Evolutionary conservation across 2,797 vertebrate genomes (phyloP), one percentile per base, ranked within the genome.

Genomic region (Sebastes matsubarae): DNA sequence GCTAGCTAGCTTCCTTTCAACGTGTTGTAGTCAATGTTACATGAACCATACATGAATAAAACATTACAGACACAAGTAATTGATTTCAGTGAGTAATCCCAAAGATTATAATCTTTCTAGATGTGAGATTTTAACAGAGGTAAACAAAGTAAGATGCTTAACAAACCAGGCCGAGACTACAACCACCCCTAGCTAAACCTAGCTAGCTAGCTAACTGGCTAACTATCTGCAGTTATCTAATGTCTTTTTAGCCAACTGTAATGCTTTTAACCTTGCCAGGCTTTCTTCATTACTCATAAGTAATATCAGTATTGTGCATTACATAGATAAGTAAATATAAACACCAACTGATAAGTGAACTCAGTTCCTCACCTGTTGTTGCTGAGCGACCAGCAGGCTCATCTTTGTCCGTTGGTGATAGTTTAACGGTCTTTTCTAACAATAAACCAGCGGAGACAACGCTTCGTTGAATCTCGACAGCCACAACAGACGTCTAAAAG

Each of bases 341-440:
- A 10, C 4, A 32, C 2, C 13, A 2, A 12, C 1, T 2, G 12
- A 29, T 27, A 22, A 8, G 7, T n/a, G 36, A 46, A 18, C 68
- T 9, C 1, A 25, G 38, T n/a, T 64, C 14, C 85, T 86, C 72
- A 95, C 94, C 92, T 92, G 92, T 57, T 92, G 92, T 59, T 92
- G 93, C 52, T 90, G 88, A 75, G 91, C 69, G 29, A 89, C 18
- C 34, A 91, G 80, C 25, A 92, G 82, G 87, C 92, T 95, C 95
- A 95, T 96, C 81, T 92, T 88, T 77, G 85, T 81, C 80, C 86
- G 77, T 67, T 50, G 71, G 22, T 14, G 50, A 8, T 61, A 20
- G 12, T 78, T 81, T 50, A 25, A 29, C 57, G 38, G 50, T 65
- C 60, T 72, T 68, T 16, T 20, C 27, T 32, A 2, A 61, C 38